A percentile compares a stretch with the other conserved stretches of the same genome.
These are phyloP conservation scores for Amiota mariae DNA, from an alignment of 2,888 invertebrate genomes.

Conservation along the genomic window DNA sequence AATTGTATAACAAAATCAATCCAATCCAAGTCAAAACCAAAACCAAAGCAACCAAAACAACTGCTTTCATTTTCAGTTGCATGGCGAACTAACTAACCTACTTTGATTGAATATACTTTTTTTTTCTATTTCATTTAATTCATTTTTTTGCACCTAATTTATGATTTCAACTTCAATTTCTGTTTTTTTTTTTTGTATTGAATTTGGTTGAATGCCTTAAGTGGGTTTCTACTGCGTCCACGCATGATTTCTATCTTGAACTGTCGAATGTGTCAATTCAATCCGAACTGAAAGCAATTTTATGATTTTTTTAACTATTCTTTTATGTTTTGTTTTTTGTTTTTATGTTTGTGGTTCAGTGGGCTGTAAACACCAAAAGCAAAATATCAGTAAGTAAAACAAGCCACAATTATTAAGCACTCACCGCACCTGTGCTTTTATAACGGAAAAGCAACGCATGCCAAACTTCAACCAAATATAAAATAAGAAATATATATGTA, in stretches of 20 bases:
- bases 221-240: neutral
- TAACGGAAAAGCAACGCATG: neutral
- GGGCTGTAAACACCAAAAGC: neutral
- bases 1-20: neutral
- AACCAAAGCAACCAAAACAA: neutral
- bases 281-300: neutral
- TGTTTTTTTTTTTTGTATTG: too few species aligned
- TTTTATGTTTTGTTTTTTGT: too few species aligned
- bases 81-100: neutral
- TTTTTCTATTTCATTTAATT: too few species aligned
- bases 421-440: constrained; percentile 25
- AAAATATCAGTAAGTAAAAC: neutral
- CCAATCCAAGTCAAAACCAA: neutral
- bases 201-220: neutral
- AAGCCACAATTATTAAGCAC: constrained; percentile 6
- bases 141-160: neutral
- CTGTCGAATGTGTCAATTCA: constrained; percentile 19
- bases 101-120: neutral
- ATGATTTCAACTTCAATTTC: neutral
- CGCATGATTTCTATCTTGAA: neutral
- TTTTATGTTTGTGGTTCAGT: too few species aligned
- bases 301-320: too few species aligned
- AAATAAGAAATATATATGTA: neutral
- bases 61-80: too few species aligned
- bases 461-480: too few species aligned